These are phyloP conservation scores for Lepetodrilus schrolli DNA, from an alignment of 2,888 invertebrate genomes.

Conservation along the genomic window DNA sequence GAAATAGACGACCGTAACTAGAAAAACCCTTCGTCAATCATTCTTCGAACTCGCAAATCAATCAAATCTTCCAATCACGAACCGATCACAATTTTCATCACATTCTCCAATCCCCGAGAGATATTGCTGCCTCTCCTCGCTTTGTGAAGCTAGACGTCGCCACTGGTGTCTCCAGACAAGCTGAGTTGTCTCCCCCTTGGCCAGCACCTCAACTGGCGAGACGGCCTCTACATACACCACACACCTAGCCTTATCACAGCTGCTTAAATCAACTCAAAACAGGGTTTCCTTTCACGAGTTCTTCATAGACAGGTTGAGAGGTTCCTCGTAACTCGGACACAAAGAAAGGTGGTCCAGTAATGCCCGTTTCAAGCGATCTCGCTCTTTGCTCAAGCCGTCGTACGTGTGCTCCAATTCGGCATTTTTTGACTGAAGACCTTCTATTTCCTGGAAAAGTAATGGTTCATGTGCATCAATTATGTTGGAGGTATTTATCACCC, in stretches of 20 bases:
- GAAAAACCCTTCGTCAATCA: too few species aligned
- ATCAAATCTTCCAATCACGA: too few species aligned
- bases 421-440: conserved; percentile 46
- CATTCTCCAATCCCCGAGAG: too few species aligned
- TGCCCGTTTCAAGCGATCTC: conserved; percentile 44
- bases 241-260: conserved; percentile 13
- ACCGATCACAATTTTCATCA: too few species aligned
- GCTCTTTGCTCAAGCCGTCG: conserved; percentile 47
- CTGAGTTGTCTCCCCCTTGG: too few species aligned
- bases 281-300: background rate
- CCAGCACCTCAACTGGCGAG: background rate
- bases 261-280: background rate
- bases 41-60: too few species aligned
- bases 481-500: too few species aligned
- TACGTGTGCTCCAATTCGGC: conserved; percentile 44
- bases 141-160: too few species aligned
- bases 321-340: conserved; percentile 32
- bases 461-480: too few species aligned
- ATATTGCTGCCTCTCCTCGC: too few species aligned
- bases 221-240: background rate
- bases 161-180: too few species aligned
- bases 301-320: conserved; percentile 24
- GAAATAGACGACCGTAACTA: too few species aligned
- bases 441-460: conserved; percentile 46
- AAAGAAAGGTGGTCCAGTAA: conserved; percentile 40